These are phyloP conservation scores for Lepisosteus oculatus DNA, from an alignment of 2,113 vertebrate genomes.

Conservation along the genomic window DNA sequence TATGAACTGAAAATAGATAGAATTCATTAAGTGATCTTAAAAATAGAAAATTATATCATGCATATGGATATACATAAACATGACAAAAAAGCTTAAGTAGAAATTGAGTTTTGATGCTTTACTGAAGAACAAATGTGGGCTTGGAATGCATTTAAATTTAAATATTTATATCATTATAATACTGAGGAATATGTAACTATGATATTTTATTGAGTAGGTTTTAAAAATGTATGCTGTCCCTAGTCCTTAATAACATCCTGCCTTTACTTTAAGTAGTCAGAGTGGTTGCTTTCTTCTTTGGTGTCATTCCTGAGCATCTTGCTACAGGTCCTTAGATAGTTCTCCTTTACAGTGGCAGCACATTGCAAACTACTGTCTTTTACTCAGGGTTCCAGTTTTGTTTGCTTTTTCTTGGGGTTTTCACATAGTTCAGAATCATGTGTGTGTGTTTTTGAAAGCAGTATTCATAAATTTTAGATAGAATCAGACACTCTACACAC, in stretches of 20 bases:
- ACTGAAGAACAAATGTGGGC: conserved; percentile 66
- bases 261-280: conserved; percentile 55
- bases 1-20: conserved; percentile 68
- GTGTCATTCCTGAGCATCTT: conserved; percentile 40
- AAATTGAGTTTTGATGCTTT: conserved; percentile 76
- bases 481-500: conserved; percentile 4
- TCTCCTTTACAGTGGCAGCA: background rate
- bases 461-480: background rate
- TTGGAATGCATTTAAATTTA: conserved; percentile 79
- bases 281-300: conserved; percentile 46
- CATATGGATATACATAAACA: conserved; percentile 79
- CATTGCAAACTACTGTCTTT: background rate
- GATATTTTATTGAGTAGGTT: conserved; percentile 82
- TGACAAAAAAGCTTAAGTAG: conserved; percentile 77
- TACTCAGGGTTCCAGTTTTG: background rate
- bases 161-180: conserved; percentile 85
- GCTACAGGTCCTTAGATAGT: conserved; percentile 35
- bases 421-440: background rate
- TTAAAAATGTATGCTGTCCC: conserved; percentile 81
- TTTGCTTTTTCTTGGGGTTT: background rate
- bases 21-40: conserved; percentile 65
- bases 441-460: conserved; percentile 8
- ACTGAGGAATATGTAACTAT: conserved; percentile 80
- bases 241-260: conserved; percentile 71
- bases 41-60: conserved; percentile 72